Conservation (phyloP, 2,113 vertebrate genomes). For the Serilophus lunatus region DNA sequence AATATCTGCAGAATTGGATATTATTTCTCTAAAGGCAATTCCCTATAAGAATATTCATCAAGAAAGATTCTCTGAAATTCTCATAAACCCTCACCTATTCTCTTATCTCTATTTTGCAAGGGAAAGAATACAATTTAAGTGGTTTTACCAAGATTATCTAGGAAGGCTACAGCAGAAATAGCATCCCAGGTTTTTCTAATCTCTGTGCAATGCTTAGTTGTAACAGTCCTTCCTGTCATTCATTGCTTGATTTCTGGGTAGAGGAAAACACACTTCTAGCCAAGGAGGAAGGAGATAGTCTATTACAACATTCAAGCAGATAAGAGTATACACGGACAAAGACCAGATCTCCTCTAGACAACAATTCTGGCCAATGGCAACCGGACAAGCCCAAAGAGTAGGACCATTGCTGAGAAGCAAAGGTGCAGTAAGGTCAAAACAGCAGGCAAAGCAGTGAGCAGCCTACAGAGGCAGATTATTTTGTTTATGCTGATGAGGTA, state of each 20-base stretch:
- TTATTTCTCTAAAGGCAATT: background rate
- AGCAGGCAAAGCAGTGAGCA: background rate
- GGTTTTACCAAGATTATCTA: background rate
- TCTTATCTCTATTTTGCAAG: background rate
- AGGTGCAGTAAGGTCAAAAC: background rate
- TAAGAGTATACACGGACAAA: background rate
- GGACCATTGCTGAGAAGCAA: background rate
- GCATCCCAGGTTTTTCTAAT: background rate
- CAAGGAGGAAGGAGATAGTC: background rate
- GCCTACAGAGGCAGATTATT: background rate
- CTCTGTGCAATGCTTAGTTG: background rate
- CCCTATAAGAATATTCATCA: background rate
- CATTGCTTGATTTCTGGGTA: background rate
- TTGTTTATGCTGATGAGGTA: background rate
- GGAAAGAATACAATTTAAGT: background rate
- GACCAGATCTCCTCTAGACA: background rate
- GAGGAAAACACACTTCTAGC: background rate
- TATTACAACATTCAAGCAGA: background rate
- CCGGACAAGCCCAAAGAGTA: background rate
- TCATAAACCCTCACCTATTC: background rate
- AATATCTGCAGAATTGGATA: background rate
- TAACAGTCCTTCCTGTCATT: background rate
- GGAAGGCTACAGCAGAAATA: background rate
- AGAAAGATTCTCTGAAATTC: background rate
- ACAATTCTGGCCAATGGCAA: background rate